These are phyloP conservation scores for Cathartes aura DNA, from an alignment of 2,113 vertebrate genomes.

Conservation along the genomic window DNA sequence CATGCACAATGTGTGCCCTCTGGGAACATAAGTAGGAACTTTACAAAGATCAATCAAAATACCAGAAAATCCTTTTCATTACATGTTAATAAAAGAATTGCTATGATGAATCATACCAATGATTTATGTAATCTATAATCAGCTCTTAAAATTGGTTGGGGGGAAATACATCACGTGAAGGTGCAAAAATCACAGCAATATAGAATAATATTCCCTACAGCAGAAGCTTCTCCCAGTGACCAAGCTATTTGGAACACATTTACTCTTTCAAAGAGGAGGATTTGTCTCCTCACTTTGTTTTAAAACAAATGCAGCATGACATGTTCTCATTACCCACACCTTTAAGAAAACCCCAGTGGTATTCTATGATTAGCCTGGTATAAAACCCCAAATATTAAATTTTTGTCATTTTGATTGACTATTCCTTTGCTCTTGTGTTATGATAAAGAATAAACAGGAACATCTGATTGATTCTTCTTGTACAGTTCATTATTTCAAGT, in stretches of 20 bases:
- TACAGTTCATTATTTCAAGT: background rate
- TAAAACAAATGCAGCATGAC: background rate
- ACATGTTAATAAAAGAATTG: background rate
- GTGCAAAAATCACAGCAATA: background rate
- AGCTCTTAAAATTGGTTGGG: background rate
- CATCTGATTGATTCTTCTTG: background rate
- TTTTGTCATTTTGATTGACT: background rate
- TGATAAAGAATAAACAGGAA: background rate
- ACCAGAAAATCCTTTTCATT: too few relatives aligned
- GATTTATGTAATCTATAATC: background rate
- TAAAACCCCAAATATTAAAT: background rate
- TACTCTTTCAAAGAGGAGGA: background rate
- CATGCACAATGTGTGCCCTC: background rate
- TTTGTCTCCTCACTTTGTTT: background rate
- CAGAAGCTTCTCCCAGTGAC: background rate
- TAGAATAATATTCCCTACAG: background rate
- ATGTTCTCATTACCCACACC: background rate
- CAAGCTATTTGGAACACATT: background rate
- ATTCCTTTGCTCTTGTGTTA: background rate
- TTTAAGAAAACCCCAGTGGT: background rate
- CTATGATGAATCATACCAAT: background rate
- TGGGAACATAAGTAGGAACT: background rate
- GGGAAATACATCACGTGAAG: background rate
- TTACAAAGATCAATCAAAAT: conserved; percentile 6
- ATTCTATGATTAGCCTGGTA: background rate